phyloP scores from a whole-genome alignment of 2,113 vertebrate species.

The Pollachius pollachius region DNA sequence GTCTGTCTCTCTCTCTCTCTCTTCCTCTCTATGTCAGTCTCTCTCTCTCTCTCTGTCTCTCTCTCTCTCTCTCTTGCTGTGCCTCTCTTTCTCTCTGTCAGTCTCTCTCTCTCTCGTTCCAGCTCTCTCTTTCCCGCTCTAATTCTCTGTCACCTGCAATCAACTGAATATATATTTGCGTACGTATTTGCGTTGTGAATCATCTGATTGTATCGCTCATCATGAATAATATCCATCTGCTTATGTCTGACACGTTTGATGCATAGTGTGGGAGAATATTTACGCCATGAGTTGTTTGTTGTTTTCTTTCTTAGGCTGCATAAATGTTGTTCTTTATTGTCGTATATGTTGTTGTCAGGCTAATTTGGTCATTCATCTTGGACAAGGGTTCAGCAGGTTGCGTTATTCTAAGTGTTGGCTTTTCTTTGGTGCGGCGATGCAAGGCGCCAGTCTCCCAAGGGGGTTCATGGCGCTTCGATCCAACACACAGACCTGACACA shows the following conservation, averaged over 20 bases:
- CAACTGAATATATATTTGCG: neutral
- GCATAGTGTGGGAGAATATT: neutral
- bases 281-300: neutral
- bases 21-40: neutral
- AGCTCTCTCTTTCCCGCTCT: neutral
- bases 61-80: neutral
- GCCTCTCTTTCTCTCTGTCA: neutral
- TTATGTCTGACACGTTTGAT: neutral
- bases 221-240: too few species aligned
- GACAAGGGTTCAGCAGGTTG: neutral
- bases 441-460: neutral
- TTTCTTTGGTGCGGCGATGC: neutral
- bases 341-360: neutral
- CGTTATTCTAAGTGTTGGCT: neutral
- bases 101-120: neutral
- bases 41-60: neutral
- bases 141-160: neutral
- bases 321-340: neutral
- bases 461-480: neutral
- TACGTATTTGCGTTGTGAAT: neutral
- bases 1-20: neutral
- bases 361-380: too few species aligned
- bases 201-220: neutral
- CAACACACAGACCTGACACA: neutral
- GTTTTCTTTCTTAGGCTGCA: neutral